Evolutionary conservation across 2,888 invertebrate species (phyloP).

Genomic region (Neoaliturus tenellus): DNA sequence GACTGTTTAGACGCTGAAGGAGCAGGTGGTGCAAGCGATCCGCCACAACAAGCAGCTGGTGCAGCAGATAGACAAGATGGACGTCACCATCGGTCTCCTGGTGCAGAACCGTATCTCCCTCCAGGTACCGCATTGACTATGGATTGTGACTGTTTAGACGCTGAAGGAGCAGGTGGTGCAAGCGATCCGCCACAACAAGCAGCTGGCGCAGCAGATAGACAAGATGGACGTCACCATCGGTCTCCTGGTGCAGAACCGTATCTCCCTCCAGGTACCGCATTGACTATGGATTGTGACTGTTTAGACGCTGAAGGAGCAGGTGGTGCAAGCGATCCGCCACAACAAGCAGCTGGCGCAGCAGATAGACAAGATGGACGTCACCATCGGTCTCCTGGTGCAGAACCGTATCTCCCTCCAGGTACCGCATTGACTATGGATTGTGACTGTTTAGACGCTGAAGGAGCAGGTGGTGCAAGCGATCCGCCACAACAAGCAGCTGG

Average conservation of each 20-base stretch:
- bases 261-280: slow-evolving; percentile 80
- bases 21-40: slow-evolving; percentile 84
- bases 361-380: slow-evolving; percentile 85
- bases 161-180: slow-evolving; percentile 84
- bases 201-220: slow-evolving; percentile 83
- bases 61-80: slow-evolving; percentile 84
- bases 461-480: slow-evolving; percentile 85
- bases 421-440: too few relatives aligned
- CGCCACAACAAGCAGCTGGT: slow-evolving; percentile 84
- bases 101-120: slow-evolving; percentile 87
- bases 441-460: slow-evolving; percentile 79
- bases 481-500: slow-evolving; percentile 82
- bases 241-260: slow-evolving; percentile 85
- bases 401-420: slow-evolving; percentile 83
- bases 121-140: too few relatives aligned
- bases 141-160: slow-evolving; percentile 71
- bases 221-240: slow-evolving; percentile 89
- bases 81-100: slow-evolving; percentile 86
- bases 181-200: slow-evolving; percentile 83
- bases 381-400: slow-evolving; percentile 87
- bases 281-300: too few relatives aligned
- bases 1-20: slow-evolving; percentile 80
- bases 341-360: slow-evolving; percentile 84
- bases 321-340: slow-evolving; percentile 83
- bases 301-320: slow-evolving; percentile 81